Evolutionary conservation across 2,888 invertebrate species (phyloP).

Genomic region (Buathra laborator): DNA sequence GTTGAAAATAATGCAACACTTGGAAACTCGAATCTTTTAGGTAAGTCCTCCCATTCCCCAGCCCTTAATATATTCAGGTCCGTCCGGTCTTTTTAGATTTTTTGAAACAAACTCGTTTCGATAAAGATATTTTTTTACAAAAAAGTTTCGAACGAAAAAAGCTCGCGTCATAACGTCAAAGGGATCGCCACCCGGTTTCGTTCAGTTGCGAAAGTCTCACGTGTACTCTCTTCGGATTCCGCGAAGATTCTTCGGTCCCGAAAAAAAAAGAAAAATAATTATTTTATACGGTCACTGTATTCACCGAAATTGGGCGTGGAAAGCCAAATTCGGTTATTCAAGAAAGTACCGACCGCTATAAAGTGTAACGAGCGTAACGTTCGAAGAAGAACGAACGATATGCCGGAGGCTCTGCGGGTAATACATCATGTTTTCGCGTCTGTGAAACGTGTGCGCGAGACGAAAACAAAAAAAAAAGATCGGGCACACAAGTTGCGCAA

Average conservation of each 20-base stretch:
- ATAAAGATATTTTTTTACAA: too few species aligned
- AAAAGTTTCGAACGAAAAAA: not conserved
- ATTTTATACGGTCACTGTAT: not conserved
- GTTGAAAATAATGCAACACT: too few species aligned
- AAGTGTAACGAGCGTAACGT: not conserved
- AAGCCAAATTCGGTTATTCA: conserved; percentile 2
- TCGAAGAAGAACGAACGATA: not conserved
- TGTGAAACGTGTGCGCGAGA: not conserved
- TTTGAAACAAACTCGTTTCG: too few species aligned
- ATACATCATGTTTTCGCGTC: not conserved
- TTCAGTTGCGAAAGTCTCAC: not conserved
- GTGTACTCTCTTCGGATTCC: not conserved
- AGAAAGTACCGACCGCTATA: not conserved
- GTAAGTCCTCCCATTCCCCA: too few species aligned
- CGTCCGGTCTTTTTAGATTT: too few species aligned
- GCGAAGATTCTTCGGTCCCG: not conserved
- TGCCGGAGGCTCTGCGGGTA: not conserved
- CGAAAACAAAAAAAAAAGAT: not conserved
- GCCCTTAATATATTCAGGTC: too few species aligned
- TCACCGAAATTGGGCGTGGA: not conserved
- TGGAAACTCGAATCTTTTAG: too few species aligned
- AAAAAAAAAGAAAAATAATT: not conserved
- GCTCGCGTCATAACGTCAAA: not conserved
- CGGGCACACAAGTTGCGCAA: too few species aligned
- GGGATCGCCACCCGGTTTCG: not conserved